Evolutionary conservation across 2,113 vertebrate genomes (phyloP), one percentile per base, ranked within the genome.

Genomic region (Nymphicus hollandicus): DNA sequence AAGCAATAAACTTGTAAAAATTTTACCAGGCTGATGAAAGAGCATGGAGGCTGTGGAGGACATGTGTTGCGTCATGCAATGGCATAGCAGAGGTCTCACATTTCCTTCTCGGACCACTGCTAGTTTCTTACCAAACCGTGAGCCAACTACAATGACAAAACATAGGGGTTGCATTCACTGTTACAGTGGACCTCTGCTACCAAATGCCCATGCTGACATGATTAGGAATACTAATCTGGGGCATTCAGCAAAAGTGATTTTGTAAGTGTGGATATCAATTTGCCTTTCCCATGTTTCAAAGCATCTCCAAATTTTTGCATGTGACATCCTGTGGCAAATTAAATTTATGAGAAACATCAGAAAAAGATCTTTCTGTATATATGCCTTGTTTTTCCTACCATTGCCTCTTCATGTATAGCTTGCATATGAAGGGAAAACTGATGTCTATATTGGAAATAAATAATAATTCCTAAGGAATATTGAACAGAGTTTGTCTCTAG

Each of bases 11-110:
- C 24, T 43, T 22, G 3, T 46, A 46, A 47, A 56, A 70, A 31
- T 0, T 29, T 74, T 61, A 71, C 12, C 4, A 61, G 56, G 35
- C 12, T 85, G 16, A 43, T 35, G 19, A 82, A 84, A 76, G 24
- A 41, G 2, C 14, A 13, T 5, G 3, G 44, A 73, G 28, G 5
- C 11, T 29, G 3, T 35, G 46, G 17, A 41, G 19, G 3, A 20
- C 5, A 0, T 17, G 16, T 63, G 49, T 35, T 58, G 13, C 69
- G 15, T 76, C 66, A 44, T 17, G 11, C 17, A 85, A 4, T 2
- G 2, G 12, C 16, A 33, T 6, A 7, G 4, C 39, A 81, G 64
- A 5, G 20, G 15, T 46, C 20, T 71, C 2, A 20, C 0, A 1
- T 72, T 81, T 74, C 9, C 22, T 74, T 63, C 72, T 66, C 25